These are phyloP conservation scores for Coelinius sp. DNA, from an alignment of 2,888 invertebrate species.

Conservation along the genomic window DNA sequence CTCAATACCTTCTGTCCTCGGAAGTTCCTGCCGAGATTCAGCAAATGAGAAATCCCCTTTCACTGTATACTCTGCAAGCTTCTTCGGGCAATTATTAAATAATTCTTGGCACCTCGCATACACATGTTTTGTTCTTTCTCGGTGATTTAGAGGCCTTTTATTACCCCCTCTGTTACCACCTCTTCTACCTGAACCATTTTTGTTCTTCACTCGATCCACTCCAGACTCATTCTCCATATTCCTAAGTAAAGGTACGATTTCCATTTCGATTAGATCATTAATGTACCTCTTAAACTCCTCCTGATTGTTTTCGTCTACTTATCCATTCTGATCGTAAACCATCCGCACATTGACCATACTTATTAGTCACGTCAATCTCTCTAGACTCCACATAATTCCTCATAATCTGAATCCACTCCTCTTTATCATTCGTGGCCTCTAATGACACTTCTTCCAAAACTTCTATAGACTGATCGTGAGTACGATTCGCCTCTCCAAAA, in stretches of 20 bases:
- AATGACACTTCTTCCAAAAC: too few relatives aligned
- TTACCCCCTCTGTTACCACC: neutral
- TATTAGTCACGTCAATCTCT: neutral
- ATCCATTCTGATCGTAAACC: neutral
- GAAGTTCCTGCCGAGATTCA: neutral
- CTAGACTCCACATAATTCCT: neutral
- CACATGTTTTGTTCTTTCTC: slow-evolving; percentile 14
- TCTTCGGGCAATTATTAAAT: slow-evolving; percentile 54
- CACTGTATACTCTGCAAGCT: slow-evolving; percentile 49
- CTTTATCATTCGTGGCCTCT: too few relatives aligned
- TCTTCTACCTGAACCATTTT: neutral
- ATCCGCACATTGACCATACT: neutral
- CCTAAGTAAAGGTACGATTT: neutral
- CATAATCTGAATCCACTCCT: neutral
- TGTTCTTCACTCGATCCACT: too few relatives aligned
- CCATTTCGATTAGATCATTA: neutral
- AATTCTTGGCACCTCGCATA: slow-evolving; percentile 59
- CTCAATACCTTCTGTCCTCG: slow-evolving; percentile 33
- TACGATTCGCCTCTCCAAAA: too few relatives aligned
- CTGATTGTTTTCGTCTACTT: slow-evolving; percentile 3
- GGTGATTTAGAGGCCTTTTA: neutral
- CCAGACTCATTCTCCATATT: too few relatives aligned
- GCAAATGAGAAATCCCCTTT: slow-evolving; percentile 38
- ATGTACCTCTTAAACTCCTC: neutral
- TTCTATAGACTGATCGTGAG: too few relatives aligned